These are phyloP conservation scores for Nothocercus nigrocapillus DNA, from an alignment of 2,113 vertebrate species.

Conservation along the genomic window DNA sequence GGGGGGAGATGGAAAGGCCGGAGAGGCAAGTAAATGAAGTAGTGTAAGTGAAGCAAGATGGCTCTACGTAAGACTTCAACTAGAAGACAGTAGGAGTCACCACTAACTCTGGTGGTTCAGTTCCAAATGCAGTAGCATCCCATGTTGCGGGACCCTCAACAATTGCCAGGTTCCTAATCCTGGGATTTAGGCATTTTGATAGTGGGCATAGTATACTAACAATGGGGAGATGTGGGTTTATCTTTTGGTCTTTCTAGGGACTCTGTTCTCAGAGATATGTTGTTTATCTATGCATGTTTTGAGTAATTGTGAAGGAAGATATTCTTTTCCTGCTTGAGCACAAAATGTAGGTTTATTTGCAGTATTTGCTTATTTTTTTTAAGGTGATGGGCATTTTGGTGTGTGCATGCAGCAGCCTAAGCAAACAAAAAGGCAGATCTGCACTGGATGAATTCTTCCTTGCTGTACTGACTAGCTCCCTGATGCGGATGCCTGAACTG, in stretches of 20 bases:
- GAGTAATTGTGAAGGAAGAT: neutral
- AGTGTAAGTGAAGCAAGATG: neutral
- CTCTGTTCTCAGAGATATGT: neutral
- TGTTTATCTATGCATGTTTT: neutral
- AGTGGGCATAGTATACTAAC: neutral
- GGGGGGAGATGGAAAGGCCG: neutral
- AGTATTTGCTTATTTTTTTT: neutral
- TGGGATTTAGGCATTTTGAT: neutral
- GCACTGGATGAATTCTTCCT: neutral
- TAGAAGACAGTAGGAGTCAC: neutral
- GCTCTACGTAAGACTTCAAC: neutral
- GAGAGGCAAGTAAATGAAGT: constrained; percentile 35
- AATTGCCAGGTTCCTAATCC: neutral
- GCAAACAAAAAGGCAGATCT: neutral
- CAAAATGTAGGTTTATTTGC: neutral
- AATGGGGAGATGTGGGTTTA: neutral
- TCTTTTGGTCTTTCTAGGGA: neutral
- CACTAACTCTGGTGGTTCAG: neutral
- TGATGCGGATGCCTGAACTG: neutral
- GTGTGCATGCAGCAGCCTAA: neutral
- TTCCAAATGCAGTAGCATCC: neutral
- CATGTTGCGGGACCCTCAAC: neutral
- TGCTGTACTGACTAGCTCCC: neutral
- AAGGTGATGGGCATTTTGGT: neutral
- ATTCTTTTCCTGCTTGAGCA: neutral